A percentile compares a stretch with the other conserved stretches of the same genome.
phyloP scores from a whole-genome alignment of 2,113 vertebrate species.

The Atrichornis clamosus region DNA sequence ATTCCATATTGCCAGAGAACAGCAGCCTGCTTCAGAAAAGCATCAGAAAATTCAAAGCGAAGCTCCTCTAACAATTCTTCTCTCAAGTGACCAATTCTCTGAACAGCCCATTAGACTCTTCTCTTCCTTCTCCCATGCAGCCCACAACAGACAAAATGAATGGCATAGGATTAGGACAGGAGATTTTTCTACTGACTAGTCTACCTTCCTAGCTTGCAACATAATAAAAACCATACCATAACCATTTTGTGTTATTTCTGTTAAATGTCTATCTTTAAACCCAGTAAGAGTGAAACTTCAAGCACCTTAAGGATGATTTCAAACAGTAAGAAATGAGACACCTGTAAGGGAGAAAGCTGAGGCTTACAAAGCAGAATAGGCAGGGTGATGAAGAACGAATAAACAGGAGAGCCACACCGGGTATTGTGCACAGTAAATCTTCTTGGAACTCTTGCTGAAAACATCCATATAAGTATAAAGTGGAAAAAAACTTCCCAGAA shows the following conservation, averaged over 20 bases:
- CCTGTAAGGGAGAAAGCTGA: background rate
- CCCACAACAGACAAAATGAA: background rate
- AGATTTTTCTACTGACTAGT: background rate
- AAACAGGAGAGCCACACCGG: background rate
- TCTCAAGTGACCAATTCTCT: background rate
- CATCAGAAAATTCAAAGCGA: background rate
- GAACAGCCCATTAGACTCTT: background rate
- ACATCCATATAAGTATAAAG: background rate
- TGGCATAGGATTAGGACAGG: background rate
- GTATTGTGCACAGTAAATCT: background rate
- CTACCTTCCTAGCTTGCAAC: background rate
- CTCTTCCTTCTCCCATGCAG: background rate
- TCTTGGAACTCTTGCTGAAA: background rate
- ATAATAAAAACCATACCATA: background rate
- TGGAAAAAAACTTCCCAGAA: background rate
- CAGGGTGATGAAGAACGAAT: background rate
- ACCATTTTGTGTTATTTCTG: background rate
- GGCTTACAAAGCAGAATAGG: background rate
- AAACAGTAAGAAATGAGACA: background rate
- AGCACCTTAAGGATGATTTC: background rate
- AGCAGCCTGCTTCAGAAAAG: background rate
- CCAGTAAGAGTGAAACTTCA: background rate
- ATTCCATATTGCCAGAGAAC: background rate
- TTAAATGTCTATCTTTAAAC: background rate
- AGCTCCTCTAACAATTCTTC: background rate